Evolutionary conservation across 2,797 vertebrate genomes (phyloP), one percentile per base, ranked within the genome.

Genomic region (Sebastes iracundus): DNA sequence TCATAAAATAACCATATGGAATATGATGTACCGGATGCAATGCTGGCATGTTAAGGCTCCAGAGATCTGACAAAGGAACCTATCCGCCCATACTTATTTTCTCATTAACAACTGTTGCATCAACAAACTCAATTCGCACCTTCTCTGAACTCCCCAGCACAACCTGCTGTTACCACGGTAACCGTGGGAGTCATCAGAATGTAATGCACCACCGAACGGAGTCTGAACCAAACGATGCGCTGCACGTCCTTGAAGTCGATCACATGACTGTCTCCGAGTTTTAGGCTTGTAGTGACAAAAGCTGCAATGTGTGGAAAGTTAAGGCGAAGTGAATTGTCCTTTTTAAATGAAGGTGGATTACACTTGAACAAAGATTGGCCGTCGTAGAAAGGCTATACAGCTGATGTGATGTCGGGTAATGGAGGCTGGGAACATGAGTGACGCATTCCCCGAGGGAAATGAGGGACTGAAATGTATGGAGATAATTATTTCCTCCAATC

Each of bases 141-240:
- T 93, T 90, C 80, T 85, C 80, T 88, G 78, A 89, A 91, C 91
- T 93, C 92, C 74, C 55, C 62, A 55, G 86, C 80, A 75, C 87
- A 89, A 90, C 90, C 83, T 91, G 75, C 89, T 84, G 93, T 95
- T 94, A 86, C 95, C 93, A 94, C 84, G 94, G 95, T 85, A 95
- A 95, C 94, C 2, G 38, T 68, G 79, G 79, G 56, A 90, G 83
- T 82, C 66, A 52, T 87, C 72, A 46, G 64, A 77, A 70, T 70
- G 71, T 70, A 85, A 82, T 33, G 69, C 65, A 64, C 82, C 68
- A 59, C 90, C 75, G 77, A 82, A 89, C 35, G 63, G 61, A 90
- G 77, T 70, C 60, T 58, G 73, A 76, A 84, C 78, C 70, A 79
- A 83, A 80, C 70, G 2, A 20, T 59, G 60, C 52, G 69, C 68